Percentiles rank a stretch among this genome's conserved stretches.
Evolutionary conservation across 2,888 invertebrate species (phyloP).

Genomic region (Luffia ferchaultella): DNA sequence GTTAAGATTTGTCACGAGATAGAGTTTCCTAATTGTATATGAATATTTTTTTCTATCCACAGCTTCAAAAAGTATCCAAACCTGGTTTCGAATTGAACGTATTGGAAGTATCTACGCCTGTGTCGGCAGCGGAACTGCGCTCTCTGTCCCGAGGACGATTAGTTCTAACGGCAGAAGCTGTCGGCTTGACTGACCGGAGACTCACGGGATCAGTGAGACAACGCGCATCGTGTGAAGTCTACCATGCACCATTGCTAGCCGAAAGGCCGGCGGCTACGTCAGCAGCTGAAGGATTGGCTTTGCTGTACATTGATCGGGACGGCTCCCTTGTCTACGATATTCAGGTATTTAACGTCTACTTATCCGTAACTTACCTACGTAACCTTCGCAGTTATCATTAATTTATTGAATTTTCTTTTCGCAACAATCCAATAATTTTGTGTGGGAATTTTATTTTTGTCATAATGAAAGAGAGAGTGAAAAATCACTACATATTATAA

Average conservation of each 20-base stretch:
- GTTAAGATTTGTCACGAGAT: no score
- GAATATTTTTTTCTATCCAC: slow-evolving; percentile 24
- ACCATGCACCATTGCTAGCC: slow-evolving; percentile 74
- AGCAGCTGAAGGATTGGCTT: slow-evolving; percentile 73
- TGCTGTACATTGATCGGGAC: slow-evolving; percentile 80
- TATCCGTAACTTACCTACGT: no score
- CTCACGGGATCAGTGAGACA: slow-evolving; percentile 78
- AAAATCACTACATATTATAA: no score
- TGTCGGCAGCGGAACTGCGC: slow-evolving; percentile 78
- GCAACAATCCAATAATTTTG: no score
- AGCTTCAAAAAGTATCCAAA: slow-evolving; percentile 72
- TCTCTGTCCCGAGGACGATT: slow-evolving; percentile 81
- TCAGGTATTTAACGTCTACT: slow-evolving; percentile 38
- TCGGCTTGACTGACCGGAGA: slow-evolving; percentile 70
- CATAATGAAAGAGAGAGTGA: no score
- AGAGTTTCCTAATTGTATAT: no score
- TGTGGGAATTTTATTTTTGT: no score
- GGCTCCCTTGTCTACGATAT: slow-evolving; percentile 82
- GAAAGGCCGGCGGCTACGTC: slow-evolving; percentile 48
- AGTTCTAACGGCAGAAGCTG: slow-evolving; percentile 73
- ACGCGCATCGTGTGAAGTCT: slow-evolving; percentile 81
- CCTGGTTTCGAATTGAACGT: slow-evolving; percentile 80
- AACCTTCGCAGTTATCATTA: no score
- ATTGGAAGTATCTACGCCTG: slow-evolving; percentile 80
- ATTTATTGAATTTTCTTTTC: no score